Evolutionary conservation across 2,797 vertebrate genomes (phyloP).

Genomic region (Alauda arvensis): DNA sequence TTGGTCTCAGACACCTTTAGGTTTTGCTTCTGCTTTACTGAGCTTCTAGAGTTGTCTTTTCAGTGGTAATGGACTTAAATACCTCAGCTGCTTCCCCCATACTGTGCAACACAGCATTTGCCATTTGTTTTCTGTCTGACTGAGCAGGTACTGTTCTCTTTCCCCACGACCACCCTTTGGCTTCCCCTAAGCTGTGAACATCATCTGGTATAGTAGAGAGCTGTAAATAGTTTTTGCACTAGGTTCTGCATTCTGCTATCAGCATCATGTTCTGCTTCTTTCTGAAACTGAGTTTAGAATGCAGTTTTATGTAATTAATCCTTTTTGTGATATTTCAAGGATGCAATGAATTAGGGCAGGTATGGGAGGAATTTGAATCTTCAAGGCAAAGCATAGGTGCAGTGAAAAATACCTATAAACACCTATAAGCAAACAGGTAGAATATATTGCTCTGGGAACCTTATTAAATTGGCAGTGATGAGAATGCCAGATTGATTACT

Average conservation of each 20-base stretch:
- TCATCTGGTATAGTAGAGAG: neutral
- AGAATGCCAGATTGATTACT: neutral
- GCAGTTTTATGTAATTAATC: neutral
- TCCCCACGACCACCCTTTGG: neutral
- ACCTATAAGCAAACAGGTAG: neutral
- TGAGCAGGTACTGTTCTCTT: neutral
- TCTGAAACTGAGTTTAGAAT: neutral
- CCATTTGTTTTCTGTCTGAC: neutral
- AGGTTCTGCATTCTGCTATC: neutral
- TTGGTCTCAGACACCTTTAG: neutral
- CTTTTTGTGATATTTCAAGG: neutral
- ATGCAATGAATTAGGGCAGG: neutral
- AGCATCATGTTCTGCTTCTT: neutral
- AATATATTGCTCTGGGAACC: neutral
- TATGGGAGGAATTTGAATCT: neutral
- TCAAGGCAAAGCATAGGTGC: neutral
- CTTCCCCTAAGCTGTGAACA: neutral
- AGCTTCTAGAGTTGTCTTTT: neutral
- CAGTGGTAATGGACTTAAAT: accelerated
- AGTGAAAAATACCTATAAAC: neutral
- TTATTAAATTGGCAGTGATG: neutral
- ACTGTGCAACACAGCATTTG: neutral
- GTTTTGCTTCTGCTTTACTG: neutral
- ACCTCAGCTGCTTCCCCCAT: neutral
- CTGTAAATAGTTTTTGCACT: neutral